These are phyloP conservation scores for Steatornis caripensis DNA, from an alignment of 2,113 vertebrate genomes.

Conservation along the genomic window DNA sequence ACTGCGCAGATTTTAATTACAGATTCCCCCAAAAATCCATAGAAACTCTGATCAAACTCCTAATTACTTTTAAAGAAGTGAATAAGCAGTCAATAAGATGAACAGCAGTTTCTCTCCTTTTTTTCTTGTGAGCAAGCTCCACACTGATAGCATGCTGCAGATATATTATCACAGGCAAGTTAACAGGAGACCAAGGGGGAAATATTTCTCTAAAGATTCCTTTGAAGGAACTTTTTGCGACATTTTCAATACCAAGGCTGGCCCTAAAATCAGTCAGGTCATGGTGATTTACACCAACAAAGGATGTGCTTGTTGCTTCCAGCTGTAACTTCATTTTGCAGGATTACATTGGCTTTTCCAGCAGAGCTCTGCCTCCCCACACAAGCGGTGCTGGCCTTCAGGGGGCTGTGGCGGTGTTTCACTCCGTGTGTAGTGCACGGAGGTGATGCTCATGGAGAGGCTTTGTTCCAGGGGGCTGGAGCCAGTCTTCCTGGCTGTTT, in stretches of 20 bases:
- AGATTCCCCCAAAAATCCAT: constrained; percentile 69
- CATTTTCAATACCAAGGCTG: not conserved
- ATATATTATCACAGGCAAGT: constrained; percentile 20
- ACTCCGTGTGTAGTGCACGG: not conserved
- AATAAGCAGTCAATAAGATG: constrained; percentile 65
- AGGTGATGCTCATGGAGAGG: not conserved
- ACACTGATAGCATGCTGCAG: not conserved
- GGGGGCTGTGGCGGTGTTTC: not conserved
- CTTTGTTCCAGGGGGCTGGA: not conserved
- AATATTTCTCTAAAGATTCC: not conserved
- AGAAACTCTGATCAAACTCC: constrained; percentile 68
- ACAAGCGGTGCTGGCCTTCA: not conserved
- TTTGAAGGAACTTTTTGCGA: not conserved
- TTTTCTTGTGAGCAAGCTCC: not conserved
- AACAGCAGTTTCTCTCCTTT: constrained; percentile 38
- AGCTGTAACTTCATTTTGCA: not conserved
- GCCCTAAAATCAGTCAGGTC: not conserved
- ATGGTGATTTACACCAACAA: not conserved
- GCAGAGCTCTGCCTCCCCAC: not conserved
- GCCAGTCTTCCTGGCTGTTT: not conserved
- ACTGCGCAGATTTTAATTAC: constrained; percentile 72
- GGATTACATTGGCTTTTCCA: not conserved
- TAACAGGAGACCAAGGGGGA: not conserved
- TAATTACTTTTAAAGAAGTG: constrained; percentile 70
- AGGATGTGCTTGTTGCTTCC: not conserved